A percentile compares a stretch with the other conserved stretches of the same genome.
phyloP scores from a whole-genome alignment of 2,797 vertebrate species.

The Glyptemys insculpta region DNA sequence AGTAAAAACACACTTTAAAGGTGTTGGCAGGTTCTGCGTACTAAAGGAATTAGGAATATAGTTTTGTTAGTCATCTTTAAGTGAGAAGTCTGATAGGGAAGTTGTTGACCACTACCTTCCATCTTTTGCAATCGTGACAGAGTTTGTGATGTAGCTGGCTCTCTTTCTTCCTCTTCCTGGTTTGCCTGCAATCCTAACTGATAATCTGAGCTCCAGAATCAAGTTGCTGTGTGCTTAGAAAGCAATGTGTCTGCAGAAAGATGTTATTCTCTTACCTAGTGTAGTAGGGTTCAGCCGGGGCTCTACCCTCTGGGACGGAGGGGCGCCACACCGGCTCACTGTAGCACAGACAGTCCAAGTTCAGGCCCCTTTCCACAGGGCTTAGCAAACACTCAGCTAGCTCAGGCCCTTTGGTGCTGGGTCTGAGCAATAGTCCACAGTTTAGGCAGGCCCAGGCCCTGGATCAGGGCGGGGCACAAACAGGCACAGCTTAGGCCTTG shows the following conservation, averaged over 20 bases:
- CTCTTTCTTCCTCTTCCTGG: not conserved
- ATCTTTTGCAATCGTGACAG: not conserved
- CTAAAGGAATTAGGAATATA: not conserved
- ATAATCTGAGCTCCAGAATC: not conserved
- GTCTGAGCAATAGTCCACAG: too few relatives aligned
- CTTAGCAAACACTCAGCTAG: too few relatives aligned
- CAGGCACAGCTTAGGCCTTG: too few relatives aligned
- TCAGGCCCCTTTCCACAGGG: too few relatives aligned
- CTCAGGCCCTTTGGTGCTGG: too few relatives aligned
- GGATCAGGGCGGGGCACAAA: too few relatives aligned
- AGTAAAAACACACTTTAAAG: not conserved
- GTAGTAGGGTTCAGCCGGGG: too few relatives aligned
- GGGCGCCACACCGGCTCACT: too few relatives aligned
- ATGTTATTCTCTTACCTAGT: not conserved
- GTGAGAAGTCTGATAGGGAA: not conserved
- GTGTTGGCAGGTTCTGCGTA: not conserved
- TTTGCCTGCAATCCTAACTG: not conserved
- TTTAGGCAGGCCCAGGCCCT: too few relatives aligned
- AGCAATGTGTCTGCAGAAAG: not conserved
- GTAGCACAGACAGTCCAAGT: too few relatives aligned
- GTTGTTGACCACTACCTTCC: not conserved
- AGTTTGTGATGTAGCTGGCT: not conserved
- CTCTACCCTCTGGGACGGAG: too few relatives aligned
- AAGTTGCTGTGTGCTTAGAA: not conserved
- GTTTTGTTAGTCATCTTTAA: not conserved